These are phyloP conservation scores for Grammomys dolichurus DNA, from an alignment of 2,113 vertebrate species.

Conservation along the genomic window DNA sequence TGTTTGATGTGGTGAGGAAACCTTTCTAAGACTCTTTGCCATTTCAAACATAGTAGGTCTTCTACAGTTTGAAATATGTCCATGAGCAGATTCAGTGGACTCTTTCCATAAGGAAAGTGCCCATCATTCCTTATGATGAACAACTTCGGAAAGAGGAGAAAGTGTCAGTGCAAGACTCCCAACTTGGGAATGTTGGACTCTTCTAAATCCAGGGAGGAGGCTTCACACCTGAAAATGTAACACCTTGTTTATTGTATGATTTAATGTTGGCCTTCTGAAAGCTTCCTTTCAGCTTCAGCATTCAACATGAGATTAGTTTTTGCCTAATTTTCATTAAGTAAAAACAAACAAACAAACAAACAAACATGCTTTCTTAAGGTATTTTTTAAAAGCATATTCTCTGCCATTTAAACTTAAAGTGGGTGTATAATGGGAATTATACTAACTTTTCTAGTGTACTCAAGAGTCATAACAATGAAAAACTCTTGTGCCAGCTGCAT, in stretches of 20 bases:
- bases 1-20: not conserved
- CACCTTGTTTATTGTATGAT: not conserved
- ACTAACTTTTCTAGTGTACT: not conserved
- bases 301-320: not conserved
- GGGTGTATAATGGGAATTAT: accelerated
- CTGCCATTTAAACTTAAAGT: not conserved
- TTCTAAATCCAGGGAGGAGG: not conserved
- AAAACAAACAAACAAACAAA: not conserved
- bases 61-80: not conserved
- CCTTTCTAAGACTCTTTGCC: not conserved
- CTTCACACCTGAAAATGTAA: not conserved
- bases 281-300: not conserved
- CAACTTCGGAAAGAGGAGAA: not conserved
- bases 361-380: not conserved
- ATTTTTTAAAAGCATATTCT: not conserved
- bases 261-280: not conserved
- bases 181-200: not conserved
- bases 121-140: not conserved
- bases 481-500: not conserved
- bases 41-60: not conserved
- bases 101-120: accelerated
- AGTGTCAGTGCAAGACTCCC: accelerated
- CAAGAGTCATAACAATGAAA: not conserved
- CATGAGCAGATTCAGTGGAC: not conserved
- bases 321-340: not conserved